Evolutionary conservation across 2,797 vertebrate species (phyloP).

Genomic region (Cossypha heuglini): DNA sequence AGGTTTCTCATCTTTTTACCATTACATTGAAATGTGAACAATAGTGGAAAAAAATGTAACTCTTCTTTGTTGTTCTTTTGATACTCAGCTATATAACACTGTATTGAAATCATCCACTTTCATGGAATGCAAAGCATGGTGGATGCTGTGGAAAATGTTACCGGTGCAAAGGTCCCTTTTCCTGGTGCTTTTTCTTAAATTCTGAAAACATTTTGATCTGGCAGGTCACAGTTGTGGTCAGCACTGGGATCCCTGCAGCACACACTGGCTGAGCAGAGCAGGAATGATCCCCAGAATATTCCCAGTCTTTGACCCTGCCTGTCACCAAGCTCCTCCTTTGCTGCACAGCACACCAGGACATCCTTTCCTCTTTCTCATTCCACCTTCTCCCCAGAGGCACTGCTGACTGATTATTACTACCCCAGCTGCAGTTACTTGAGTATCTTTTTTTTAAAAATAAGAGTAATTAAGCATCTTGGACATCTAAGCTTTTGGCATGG

Average conservation of each 20-base stretch:
- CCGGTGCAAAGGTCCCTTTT: background rate
- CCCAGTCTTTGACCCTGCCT: background rate
- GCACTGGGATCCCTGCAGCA: background rate
- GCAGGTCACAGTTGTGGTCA: background rate
- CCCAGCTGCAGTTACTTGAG: background rate
- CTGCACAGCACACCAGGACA: background rate
- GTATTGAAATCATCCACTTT: conserved; percentile 4
- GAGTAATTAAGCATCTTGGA: background rate
- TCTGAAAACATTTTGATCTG: background rate
- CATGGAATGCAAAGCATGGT: background rate
- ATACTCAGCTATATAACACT: background rate
- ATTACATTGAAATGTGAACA: conserved; percentile 39
- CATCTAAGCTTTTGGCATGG: background rate
- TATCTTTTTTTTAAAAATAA: background rate
- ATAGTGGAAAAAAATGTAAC: conserved; percentile 40
- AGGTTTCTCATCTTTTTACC: conserved; percentile 52
- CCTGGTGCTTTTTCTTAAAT: background rate
- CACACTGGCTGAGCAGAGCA: background rate
- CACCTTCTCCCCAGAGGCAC: background rate
- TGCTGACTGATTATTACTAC: background rate
- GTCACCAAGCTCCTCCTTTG: background rate
- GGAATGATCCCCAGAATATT: background rate
- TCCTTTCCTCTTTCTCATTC: background rate
- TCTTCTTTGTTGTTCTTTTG: background rate
- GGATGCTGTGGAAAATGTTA: conserved; percentile 17